A percentile compares a stretch with the other conserved stretches of the same genome.
Conservation (phyloP, 2,113 vertebrate species). For the Hemiscyllium ocellatum region DNA sequence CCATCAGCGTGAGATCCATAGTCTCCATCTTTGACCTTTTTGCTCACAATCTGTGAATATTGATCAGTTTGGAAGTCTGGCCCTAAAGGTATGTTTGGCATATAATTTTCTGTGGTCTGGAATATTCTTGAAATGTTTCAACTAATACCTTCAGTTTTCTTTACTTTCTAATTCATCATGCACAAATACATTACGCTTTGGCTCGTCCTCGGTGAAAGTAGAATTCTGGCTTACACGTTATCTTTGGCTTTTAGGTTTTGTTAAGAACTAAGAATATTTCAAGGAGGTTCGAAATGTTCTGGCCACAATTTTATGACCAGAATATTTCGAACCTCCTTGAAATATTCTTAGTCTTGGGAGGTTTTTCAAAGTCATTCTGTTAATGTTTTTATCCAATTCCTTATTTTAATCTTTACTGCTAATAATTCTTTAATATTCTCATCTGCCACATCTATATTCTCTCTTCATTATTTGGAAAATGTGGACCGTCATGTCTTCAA, state of each 20-base stretch:
- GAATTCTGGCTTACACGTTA: background rate
- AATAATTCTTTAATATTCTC: background rate
- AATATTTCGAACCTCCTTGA: background rate
- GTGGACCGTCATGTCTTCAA: too few relatives aligned
- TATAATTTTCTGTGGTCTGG: background rate
- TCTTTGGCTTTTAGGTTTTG: background rate
- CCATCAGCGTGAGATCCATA: background rate
- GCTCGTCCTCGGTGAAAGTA: background rate
- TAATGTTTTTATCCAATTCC: background rate
- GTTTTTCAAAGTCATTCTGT: background rate
- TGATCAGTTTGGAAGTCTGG: background rate
- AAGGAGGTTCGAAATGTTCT: too few relatives aligned
- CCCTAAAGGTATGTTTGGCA: background rate
- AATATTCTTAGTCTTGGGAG: background rate
- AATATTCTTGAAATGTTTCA: background rate
- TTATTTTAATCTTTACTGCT: background rate
- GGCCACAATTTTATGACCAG: too few relatives aligned
- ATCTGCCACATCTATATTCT: background rate
- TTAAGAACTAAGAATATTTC: too few relatives aligned
- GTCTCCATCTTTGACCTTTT: background rate
- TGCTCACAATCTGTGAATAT: background rate
- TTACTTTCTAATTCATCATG: background rate
- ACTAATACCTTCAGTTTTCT: background rate
- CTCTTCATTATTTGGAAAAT: background rate
- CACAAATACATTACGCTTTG: background rate